Evolutionary conservation across 2,888 invertebrate species (phyloP), one percentile per base, ranked within the genome.

Genomic region (Scelioninae gen. 2): DNA sequence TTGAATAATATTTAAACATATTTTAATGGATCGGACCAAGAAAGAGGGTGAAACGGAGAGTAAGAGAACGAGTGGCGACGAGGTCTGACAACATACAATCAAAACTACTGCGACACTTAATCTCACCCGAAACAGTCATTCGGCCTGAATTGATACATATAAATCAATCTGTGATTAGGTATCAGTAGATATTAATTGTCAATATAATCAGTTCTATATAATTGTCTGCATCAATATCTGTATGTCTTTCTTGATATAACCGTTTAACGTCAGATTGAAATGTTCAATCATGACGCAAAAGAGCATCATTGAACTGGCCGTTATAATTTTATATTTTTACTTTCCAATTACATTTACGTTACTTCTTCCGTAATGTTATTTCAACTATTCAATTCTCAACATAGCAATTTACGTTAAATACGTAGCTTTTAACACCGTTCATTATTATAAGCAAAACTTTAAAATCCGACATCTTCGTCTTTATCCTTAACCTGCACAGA

Each of bases 71-170:
- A 48, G 11, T 10, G 6, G 4, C 6, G 6, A 22, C 10, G 16
- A n/a, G 35, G 61, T 61, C 61, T 61, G 61, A 50, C 41, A 19
- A 41, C 41, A 61, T 6, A 43, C 4, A 18, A 33, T 52, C 5
- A 11, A 43, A 22, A 63, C 61, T 61, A 63, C 63, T 52, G 46
- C 25, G 22, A 22, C 28, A 37, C 11, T 37, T 45, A 25, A 45
- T 58, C 19, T 11, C 18, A 35, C 35, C 35, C 33, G 19, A 45
- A 58, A 58, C n/a, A 15, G 15, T 22, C 37, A 61, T 39, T 37
- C 18, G 41, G 50, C 50, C 22, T n/a, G 25, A 60, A 37, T 45
- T 33, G 13, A 55, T 37, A 37, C 25, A 9, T 46, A 37, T 28
- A 46, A 52, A 55, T 31, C 22, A 16, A 45, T 45, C 7, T 22